phyloP scores from a whole-genome alignment of 2,888 invertebrate genomes.

The Amiota communis region DNA sequence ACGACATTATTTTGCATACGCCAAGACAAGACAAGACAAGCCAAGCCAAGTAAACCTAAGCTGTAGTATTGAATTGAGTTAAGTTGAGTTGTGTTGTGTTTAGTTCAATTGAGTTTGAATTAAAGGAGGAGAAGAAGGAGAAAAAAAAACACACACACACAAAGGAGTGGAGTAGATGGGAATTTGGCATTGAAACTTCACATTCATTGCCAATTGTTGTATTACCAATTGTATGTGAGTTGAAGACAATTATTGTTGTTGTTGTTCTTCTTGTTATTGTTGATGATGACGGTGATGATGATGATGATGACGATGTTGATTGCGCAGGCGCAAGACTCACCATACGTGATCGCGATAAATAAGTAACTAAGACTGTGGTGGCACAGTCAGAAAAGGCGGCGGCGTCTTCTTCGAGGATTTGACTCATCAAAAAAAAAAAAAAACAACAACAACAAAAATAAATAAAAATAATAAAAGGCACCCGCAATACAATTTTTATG shows the following conservation, averaged over 20 bases:
- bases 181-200: slow-evolving; percentile 44
- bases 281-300: slow-evolving; percentile 15
- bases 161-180: slow-evolving; percentile 10
- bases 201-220: slow-evolving; percentile 31
- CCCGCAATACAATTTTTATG: slow-evolving; percentile 10
- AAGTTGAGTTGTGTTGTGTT: neutral
- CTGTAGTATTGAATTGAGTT: neutral
- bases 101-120: neutral
- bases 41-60: slow-evolving; percentile 22
- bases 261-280: slow-evolving; percentile 21
- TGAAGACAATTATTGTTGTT: slow-evolving; percentile 42
- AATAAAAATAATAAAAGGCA: neutral
- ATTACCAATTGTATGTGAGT: slow-evolving; percentile 49
- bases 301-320: slow-evolving; percentile 28
- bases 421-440: slow-evolving; percentile 13
- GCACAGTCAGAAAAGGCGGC: neutral
- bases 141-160: too few relatives aligned
- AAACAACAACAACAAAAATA: slow-evolving; percentile 13
- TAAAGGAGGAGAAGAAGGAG: neutral
- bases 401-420: slow-evolving; percentile 20
- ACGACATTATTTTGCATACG: slow-evolving; percentile 67
- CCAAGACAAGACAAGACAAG: neutral
- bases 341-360: slow-evolving; percentile 27
- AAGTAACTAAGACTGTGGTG: neutral
- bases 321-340: neutral